These are phyloP conservation scores for Hystrix cristata DNA, from an alignment of 2,113 vertebrate species.

Conservation along the genomic window DNA sequence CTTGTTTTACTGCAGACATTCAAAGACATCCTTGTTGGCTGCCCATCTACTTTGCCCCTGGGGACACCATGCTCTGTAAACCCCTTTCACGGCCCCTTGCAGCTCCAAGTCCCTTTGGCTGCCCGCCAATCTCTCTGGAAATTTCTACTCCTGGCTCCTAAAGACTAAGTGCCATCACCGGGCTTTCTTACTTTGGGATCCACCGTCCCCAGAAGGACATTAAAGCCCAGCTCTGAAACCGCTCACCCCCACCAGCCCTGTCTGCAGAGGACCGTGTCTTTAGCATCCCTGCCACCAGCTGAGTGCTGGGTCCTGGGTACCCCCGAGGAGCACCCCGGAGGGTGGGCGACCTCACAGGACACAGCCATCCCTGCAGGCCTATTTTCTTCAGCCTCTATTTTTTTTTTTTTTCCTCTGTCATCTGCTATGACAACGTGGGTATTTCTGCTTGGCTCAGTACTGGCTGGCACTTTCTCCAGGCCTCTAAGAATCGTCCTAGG, in stretches of 20 bases:
- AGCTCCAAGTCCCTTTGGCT: neutral
- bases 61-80: neutral
- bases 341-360: neutral
- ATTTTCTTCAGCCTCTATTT: neutral
- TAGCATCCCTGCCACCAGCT: neutral
- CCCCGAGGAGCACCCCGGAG: neutral
- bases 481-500: neutral
- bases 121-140: neutral
- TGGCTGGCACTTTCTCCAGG: neutral
- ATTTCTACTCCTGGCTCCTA: neutral
- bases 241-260: neutral
- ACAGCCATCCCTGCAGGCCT: neutral
- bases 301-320: neutral
- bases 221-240: neutral
- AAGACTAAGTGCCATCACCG: neutral
- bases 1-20: neutral
- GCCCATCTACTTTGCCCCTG: neutral
- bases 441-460: neutral
- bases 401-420: neutral
- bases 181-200: neutral
- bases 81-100: neutral
- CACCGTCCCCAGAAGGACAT: neutral
- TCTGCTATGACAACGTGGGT: neutral
- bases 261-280: neutral
- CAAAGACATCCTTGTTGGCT: too few species aligned